Conservation (phyloP, 2,797 vertebrate genomes). For the Hybognathus amarus region DNA sequence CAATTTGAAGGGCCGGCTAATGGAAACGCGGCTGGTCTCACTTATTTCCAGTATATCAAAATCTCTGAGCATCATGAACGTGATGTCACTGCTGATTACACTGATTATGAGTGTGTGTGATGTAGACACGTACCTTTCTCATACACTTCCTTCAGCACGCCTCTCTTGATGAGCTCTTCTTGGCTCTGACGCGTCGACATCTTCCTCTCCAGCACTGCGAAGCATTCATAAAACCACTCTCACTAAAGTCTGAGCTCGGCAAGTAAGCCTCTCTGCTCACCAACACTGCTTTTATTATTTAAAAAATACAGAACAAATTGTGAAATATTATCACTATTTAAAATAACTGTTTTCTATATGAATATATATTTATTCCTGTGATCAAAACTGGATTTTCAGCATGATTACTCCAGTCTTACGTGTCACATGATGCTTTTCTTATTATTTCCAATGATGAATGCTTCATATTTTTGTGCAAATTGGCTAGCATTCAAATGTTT, state of each 20-base stretch:
- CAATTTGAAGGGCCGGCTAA: too few species aligned
- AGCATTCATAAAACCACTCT: conserved; percentile 31
- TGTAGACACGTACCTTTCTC: conserved; percentile 86
- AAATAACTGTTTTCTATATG: not conserved
- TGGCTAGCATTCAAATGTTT: not conserved
- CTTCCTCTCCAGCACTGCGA: conserved; percentile 93
- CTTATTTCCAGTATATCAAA: not conserved
- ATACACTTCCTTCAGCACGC: conserved; percentile 94
- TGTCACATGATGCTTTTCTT: not conserved
- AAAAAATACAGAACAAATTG: not conserved
- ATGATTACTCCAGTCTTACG: not conserved
- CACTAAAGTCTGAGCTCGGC: not conserved
- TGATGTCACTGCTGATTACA: not conserved
- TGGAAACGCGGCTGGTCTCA: not conserved
- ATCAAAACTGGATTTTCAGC: not conserved
- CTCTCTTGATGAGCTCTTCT: conserved; percentile 97
- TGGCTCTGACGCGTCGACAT: conserved; percentile 97
- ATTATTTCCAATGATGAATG: too few species aligned
- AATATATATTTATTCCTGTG: not conserved
- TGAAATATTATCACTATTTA: too few species aligned
- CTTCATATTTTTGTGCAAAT: not conserved
- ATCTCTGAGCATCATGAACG: not conserved
- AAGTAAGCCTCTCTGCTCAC: not conserved
- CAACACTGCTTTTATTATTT: not conserved
- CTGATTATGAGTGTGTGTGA: not conserved